Evolutionary conservation across 2,113 vertebrate species (phyloP).

Genomic region (Mobula hypostoma): DNA sequence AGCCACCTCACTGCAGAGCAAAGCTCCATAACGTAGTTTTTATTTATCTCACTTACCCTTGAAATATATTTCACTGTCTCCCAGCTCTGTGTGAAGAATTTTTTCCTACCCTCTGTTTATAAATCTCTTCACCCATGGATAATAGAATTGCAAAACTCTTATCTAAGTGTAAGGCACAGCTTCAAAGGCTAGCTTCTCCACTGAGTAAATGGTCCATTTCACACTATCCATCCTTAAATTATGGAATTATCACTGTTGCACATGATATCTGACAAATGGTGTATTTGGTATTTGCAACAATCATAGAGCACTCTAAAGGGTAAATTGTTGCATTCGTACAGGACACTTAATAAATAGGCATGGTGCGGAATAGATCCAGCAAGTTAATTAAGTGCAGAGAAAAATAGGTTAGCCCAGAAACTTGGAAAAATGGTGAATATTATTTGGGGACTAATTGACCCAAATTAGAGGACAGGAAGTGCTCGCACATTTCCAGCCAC

Average conservation of each 20-base stretch:
- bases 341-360: background rate
- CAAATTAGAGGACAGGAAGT: background rate
- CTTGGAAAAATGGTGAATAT: background rate
- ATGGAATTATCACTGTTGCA: slow-evolving; percentile 2
- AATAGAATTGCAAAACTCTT: background rate
- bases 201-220: background rate
- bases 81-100: slow-evolving; percentile 15
- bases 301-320: slow-evolving; percentile 1
- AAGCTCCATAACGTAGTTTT: background rate
- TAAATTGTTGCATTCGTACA: background rate
- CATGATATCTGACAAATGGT: background rate
- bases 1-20: too few relatives aligned
- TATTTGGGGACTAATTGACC: background rate
- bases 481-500: background rate
- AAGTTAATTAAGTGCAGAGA: background rate
- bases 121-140: background rate
- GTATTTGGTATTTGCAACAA: background rate
- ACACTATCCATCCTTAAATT: background rate
- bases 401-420: background rate
- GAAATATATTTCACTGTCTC: background rate
- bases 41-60: background rate
- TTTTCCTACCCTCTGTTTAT: background rate
- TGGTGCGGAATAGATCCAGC: background rate
- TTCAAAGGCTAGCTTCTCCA: background rate
- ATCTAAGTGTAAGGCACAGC: background rate